Conservation (phyloP, 2,797 vertebrate species). For the Eulemur rubriventer region DNA sequence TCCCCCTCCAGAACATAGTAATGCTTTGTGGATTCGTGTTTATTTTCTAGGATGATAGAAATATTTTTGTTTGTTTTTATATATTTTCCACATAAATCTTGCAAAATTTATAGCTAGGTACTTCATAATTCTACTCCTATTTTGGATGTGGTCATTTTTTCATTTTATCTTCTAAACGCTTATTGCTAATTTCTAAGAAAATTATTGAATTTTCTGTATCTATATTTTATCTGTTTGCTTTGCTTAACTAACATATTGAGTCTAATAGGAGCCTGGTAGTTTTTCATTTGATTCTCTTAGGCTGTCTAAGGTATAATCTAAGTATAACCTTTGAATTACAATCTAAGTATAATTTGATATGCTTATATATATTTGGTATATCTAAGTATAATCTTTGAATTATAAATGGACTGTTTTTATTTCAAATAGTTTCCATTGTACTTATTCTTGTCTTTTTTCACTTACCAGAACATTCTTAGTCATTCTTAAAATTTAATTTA, state of each 20-base stretch:
- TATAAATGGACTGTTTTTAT: not conserved
- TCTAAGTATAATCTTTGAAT: not conserved
- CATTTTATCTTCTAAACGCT: not conserved
- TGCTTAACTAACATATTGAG: not conserved
- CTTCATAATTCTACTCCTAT: not conserved
- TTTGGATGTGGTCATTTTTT: not conserved
- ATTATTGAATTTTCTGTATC: not conserved
- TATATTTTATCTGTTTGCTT: not conserved
- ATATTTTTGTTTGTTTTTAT: not conserved
- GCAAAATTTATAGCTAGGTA: not conserved
- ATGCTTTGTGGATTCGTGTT: not conserved
- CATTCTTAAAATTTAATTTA: not conserved
- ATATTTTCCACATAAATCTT: not conserved
- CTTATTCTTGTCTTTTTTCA: not conserved
- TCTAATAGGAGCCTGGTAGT: not conserved
- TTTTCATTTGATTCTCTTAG: not conserved
- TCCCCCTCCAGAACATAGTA: not conserved
- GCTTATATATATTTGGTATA: not conserved
- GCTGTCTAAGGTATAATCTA: not conserved
- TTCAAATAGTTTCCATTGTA: not conserved
- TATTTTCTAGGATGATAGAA: not conserved
- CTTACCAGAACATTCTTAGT: not conserved
- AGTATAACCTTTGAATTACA: not conserved
- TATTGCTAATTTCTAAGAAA: not conserved
- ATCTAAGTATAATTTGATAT: not conserved